Conservation (phyloP, 64 coral and sea anemone species). For the Hydrozoanthus tunicans region DNA sequence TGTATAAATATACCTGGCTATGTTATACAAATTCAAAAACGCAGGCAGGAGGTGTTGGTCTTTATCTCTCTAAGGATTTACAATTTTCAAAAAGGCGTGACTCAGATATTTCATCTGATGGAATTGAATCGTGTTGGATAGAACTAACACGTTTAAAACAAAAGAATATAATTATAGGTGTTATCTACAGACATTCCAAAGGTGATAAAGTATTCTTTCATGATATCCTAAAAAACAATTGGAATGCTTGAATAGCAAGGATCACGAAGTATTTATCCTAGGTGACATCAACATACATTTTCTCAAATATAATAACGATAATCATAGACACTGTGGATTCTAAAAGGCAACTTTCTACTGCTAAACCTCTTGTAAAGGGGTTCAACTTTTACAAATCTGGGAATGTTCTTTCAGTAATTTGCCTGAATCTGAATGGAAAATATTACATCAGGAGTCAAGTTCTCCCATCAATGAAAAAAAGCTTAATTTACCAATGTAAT, state of each 20-base stretch:
- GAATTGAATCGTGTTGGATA: neutral
- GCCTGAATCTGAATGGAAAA: neutral
- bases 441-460: neutral
- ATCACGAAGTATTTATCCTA: neutral
- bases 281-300: too few relatives aligned
- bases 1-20: slow-evolving; percentile 9
- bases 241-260: neutral
- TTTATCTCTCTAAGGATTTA: slow-evolving; percentile 3
- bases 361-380: too few relatives aligned
- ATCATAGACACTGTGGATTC: too few relatives aligned
- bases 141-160: neutral
- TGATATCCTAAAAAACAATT: neutral
- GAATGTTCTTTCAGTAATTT: neutral
- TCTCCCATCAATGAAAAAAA: neutral
- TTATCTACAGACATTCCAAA: neutral
- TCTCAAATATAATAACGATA: too few relatives aligned
- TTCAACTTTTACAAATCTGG: neutral
- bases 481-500: neutral
- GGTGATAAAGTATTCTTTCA: neutral
- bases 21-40: neutral
- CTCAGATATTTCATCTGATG: too few relatives aligned
- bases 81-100: neutral
- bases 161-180: neutral
- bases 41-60: slow-evolving; percentile 28
- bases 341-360: too few relatives aligned